phyloP scores from a whole-genome alignment of 2,888 invertebrate genomes.

The Limenitis camilla region DNA sequence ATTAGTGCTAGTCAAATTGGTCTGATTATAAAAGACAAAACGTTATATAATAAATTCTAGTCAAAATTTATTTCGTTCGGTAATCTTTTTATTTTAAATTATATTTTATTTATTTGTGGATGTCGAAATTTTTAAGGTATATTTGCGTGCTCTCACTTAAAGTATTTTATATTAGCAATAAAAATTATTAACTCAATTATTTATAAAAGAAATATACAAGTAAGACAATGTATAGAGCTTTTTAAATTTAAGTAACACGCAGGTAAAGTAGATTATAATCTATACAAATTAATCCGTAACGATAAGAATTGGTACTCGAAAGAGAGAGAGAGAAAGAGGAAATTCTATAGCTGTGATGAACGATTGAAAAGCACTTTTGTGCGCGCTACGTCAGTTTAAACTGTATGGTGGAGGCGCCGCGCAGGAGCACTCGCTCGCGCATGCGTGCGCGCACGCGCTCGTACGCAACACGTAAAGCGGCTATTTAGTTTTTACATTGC shows the following conservation, averaged over 20 bases:
- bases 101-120: constrained; percentile 42
- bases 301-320: constrained; percentile 45
- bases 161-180: constrained; percentile 63
- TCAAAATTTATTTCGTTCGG: constrained; percentile 63
- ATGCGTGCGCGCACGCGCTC: no score
- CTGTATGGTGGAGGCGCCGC: constrained; percentile 23
- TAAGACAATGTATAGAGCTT: constrained; percentile 75
- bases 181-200: constrained; percentile 73
- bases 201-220: constrained; percentile 64
- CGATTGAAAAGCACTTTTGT: constrained; percentile 64
- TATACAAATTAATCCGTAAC: constrained; percentile 48
- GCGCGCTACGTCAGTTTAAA: constrained; percentile 49
- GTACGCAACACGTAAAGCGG: constrained; percentile 7
- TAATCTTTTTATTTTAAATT: constrained; percentile 40
- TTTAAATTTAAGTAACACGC: constrained; percentile 68
- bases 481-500: constrained; percentile 30
- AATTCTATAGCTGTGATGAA: constrained; percentile 73
- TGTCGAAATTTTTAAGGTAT: constrained; percentile 38
- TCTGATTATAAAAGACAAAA: constrained; percentile 50
- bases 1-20: constrained; percentile 68
- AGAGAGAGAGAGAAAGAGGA: constrained; percentile 52
- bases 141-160: constrained; percentile 56
- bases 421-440: no score
- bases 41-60: constrained; percentile 55
- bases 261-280: constrained; percentile 64